Percentiles rank a stretch among this genome's conserved stretches.
These are phyloP conservation scores for Zaprionus inermis DNA, from an alignment of 1,140 invertebrate species.

Conservation along the genomic window DNA sequence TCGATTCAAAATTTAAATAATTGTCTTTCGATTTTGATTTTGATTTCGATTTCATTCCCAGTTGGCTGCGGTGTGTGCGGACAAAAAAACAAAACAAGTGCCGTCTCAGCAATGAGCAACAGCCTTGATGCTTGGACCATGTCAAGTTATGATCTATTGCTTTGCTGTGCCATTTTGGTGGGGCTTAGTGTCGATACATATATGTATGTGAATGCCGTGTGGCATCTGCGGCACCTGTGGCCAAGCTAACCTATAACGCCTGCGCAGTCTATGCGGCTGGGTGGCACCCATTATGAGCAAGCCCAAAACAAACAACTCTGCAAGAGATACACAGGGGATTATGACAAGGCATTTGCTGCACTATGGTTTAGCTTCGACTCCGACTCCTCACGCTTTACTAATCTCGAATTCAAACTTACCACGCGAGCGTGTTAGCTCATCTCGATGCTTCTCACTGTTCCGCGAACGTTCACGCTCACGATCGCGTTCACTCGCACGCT, in stretches of 20 bases:
- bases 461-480: conserved; percentile 60
- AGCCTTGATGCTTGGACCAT: conserved; percentile 24
- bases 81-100: conserved; percentile 24
- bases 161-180: conserved; percentile 19
- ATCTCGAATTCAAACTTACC: conserved; percentile 52
- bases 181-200: conserved; percentile 31
- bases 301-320: conserved; percentile 78
- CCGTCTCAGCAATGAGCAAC: conserved; percentile 10
- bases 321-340: conserved; percentile 44
- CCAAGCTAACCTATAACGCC: conserved; percentile 72
- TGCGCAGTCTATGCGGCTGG: conserved; percentile 70
- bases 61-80: conserved; percentile 1
- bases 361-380: background rate
- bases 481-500: conserved; percentile 43
- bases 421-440: conserved; percentile 66
- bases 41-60: conserved; percentile 32
- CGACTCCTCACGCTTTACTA: background rate
- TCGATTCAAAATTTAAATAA: background rate
- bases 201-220: no score
- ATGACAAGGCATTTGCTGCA: conserved; percentile 16
- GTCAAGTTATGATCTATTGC: conserved; percentile 34
- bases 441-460: conserved; percentile 60
- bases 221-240: conserved; percentile 16
- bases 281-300: conserved; percentile 81
- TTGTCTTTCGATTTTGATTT: background rate